Conservation (phyloP, 2,888 invertebrate genomes). For the Cosmorhoe ocellata region DNA sequence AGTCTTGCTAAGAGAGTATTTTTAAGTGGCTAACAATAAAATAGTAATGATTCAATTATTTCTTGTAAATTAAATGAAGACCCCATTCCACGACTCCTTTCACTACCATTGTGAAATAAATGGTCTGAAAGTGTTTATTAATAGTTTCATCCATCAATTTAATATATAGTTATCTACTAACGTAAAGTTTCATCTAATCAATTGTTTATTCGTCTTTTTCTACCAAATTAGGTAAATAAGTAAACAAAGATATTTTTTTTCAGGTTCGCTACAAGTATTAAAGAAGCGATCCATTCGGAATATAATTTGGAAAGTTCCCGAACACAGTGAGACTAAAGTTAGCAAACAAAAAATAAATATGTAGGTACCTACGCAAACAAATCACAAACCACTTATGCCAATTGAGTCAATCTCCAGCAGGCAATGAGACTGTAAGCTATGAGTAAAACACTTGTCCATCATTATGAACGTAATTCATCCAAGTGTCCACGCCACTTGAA, state of each 20-base stretch:
- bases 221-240: no score
- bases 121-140: slow-evolving; percentile 20
- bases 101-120: slow-evolving; percentile 22
- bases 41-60: slow-evolving; percentile 20
- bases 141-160: no score
- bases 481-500: slow-evolving; percentile 39
- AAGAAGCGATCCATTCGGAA: no score
- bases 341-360: slow-evolving; percentile 14
- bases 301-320: no score
- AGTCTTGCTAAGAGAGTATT: slow-evolving; percentile 14
- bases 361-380: slow-evolving; percentile 9
- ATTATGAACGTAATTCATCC: slow-evolving; percentile 57
- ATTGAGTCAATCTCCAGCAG: slow-evolving; percentile 20
- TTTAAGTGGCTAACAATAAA: slow-evolving; percentile 19
- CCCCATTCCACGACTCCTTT: slow-evolving; percentile 21
- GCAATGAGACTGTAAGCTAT: slow-evolving; percentile 49
- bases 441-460: slow-evolving; percentile 51
- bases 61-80: slow-evolving; percentile 17
- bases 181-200: no score
- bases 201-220: no score
- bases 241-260: no score
- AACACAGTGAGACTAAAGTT: no score
- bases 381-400: slow-evolving; percentile 19
- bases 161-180: no score
- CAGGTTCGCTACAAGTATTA: no score